A percentile compares a stretch with the other conserved stretches of the same genome.
Evolutionary conservation across 2,797 vertebrate species (phyloP).

Genomic region (Lepidocolaptes lacrymiger): DNA sequence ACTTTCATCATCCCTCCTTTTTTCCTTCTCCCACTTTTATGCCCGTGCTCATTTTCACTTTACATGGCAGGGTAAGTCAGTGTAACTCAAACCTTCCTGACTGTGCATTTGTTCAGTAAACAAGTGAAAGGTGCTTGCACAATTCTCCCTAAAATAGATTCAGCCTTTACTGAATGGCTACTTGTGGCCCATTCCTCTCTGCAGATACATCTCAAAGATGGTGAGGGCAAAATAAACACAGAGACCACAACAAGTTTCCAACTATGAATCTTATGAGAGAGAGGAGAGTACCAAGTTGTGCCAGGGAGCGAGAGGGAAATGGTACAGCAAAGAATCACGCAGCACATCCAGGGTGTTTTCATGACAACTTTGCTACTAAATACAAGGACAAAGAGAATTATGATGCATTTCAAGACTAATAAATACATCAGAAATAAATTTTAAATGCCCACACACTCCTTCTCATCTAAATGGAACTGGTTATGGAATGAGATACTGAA

Average conservation of each 20-base stretch:
- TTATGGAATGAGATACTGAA: not conserved
- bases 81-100: not conserved
- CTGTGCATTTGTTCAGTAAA: constrained; percentile 3
- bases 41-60: not conserved
- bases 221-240: not conserved
- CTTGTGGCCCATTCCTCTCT: not conserved
- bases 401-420: not conserved
- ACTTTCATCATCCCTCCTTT: not conserved
- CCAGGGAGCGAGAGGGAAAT: not conserved
- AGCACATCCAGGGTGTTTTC: not conserved
- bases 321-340: not conserved
- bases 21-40: constrained; percentile 7
- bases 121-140: constrained; percentile 14
- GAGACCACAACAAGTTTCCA: not conserved
- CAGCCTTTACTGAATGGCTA: not conserved
- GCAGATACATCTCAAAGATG: not conserved
- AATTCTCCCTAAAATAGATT: constrained; percentile 18
- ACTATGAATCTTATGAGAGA: not conserved
- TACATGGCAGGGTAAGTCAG: not conserved
- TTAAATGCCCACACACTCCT: not conserved
- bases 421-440: not conserved
- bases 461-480: not conserved
- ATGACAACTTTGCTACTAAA: not conserved
- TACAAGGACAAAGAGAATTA: not conserved
- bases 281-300: not conserved